Evolutionary conservation across 2,113 vertebrate genomes (phyloP), one percentile per base, ranked within the genome.

Genomic region (Lepus timidus): DNA sequence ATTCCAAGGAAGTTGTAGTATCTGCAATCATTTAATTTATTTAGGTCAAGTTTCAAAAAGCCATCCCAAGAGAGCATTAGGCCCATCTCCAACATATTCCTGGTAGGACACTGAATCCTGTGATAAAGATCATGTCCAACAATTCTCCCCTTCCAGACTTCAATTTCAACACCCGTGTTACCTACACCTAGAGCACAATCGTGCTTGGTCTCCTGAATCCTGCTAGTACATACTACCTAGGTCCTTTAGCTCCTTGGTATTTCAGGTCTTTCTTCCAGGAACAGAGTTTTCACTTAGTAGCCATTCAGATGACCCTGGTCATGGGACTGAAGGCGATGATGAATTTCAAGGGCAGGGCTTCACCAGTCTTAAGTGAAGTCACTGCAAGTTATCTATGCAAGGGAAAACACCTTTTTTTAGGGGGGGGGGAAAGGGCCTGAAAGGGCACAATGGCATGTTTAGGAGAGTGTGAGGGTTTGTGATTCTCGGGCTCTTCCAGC

Each of bases 1-100:
- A 79, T 88, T 36, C 12, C 23, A 81, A 93, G 33, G 44, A 93
- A 76, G 19, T 51, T 81, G 29, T n/a, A 1, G 6, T 19, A 27
- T 80, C 36, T 51, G 80, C 22, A 88, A 29, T 51, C 17, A 76
- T 82, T 25, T 58, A 33, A 71, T 67, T 93, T 85, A 27, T 44
- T 88, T 36, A 88, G 33, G 51, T 33, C 58, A 83, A 74, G 6
- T 92, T 84, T 86, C 29, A 94, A 89, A 68, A 14, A 83, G 4
- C 1, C 9, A 73, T 78, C 10, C 17, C 62, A 61, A 55, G 19
- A 89, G 20, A 89, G 22, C 73, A 82, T 52, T 65, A 93, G 51
- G 11, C 51, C n/a, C 29, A 82, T 13, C 5, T 62, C 22, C 67
- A 44, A 67, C 23, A 49, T 44, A 39, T 22, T 76, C 49, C 58